These are phyloP conservation scores for Leptothorax acervorum DNA, from an alignment of 2,888 invertebrate genomes.

Conservation along the genomic window DNA sequence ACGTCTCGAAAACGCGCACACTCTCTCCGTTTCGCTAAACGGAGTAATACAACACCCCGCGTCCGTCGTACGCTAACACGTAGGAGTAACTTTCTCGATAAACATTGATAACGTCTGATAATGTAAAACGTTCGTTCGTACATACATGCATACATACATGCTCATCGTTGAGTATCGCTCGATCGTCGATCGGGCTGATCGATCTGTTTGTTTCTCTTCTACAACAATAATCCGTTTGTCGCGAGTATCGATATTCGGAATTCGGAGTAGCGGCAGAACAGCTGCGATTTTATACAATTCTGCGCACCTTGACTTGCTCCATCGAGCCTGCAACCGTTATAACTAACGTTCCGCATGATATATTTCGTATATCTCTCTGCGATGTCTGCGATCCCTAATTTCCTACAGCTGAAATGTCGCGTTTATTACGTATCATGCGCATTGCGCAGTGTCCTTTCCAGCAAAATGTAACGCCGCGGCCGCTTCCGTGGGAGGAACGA, in stretches of 20 bases:
- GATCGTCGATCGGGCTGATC: neutral
- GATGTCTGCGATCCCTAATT: neutral
- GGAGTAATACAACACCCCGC: too few species aligned
- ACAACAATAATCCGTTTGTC: neutral
- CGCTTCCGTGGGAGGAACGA: too few species aligned
- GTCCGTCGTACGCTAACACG: neutral
- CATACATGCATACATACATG: too few species aligned
- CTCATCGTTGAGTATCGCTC: too few species aligned
- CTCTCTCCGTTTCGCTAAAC: constrained; percentile 4
- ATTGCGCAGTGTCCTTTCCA: neutral
- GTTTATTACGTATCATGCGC: neutral
- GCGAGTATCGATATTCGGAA: neutral
- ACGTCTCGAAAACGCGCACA: constrained; percentile 52
- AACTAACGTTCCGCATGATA: too few species aligned
- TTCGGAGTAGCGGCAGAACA: neutral
- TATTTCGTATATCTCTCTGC: neutral
- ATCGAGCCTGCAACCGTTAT: neutral
- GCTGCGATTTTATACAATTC: neutral
- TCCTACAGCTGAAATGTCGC: neutral
- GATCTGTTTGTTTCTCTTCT: neutral
- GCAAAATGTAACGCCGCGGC: neutral
- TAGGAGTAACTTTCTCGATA: neutral
- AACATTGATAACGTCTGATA: neutral
- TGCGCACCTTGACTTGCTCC: neutral
- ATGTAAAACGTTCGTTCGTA: neutral